Evolutionary conservation across 64 coral and sea anemone genomes (phyloP).

Genomic region (Stichodactyla helianthus): DNA sequence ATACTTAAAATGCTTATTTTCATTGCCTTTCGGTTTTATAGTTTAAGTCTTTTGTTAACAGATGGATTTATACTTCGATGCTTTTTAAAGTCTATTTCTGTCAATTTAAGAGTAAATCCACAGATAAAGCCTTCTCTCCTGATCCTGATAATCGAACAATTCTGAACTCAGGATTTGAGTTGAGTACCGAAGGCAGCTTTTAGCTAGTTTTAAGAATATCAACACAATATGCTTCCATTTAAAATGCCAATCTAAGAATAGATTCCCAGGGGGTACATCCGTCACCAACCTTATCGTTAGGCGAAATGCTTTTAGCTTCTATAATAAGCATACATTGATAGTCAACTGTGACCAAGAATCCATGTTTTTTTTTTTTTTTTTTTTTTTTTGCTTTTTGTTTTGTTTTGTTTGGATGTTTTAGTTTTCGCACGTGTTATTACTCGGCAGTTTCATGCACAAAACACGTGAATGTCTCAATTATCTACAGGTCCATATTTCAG

Average conservation of each 20-base stretch:
- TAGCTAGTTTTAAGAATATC: not conserved
- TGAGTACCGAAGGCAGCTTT: not conserved
- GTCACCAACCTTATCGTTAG: not conserved
- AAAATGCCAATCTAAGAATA: not conserved
- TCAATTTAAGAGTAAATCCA: no score
- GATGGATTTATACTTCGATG: no score
- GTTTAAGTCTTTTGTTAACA: no score
- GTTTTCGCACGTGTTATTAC: no score
- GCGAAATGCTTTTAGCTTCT: not conserved
- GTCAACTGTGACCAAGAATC: slow-evolving; percentile 1
- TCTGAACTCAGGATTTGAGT: not conserved
- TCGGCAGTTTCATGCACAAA: no score
- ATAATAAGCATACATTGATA: not conserved
- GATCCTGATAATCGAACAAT: not conserved
- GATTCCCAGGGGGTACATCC: not conserved
- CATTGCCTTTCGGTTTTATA: no score
- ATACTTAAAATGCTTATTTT: no score
- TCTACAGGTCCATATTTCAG: no score
- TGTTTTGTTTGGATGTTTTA: not conserved
- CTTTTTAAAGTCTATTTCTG: no score
- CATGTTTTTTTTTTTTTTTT: not conserved
- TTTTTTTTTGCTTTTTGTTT: not conserved
- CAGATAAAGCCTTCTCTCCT: no score
- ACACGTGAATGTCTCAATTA: no score
- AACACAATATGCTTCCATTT: not conserved